Evolutionary conservation across 2,888 invertebrate species (phyloP).

Genomic region (Yponomeuta plumbellus): DNA sequence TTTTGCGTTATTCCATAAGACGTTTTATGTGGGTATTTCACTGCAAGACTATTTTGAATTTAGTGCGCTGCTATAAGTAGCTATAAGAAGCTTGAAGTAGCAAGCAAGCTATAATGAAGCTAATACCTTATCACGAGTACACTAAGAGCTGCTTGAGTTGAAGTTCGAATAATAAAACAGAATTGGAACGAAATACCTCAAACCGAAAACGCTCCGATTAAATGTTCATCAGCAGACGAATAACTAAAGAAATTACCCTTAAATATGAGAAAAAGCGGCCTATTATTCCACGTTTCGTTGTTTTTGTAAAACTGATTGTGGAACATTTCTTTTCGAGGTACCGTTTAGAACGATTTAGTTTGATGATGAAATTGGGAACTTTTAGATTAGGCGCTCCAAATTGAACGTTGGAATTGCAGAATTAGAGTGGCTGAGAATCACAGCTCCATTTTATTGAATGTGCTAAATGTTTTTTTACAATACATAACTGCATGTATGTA

Average conservation of each 20-base stretch:
- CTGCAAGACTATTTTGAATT: too few relatives aligned
- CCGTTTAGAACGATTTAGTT: conserved; percentile 1
- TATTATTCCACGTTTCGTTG: conserved; percentile 14
- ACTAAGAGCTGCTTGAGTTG: background rate
- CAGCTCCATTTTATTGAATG: too few relatives aligned
- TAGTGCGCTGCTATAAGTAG: too few relatives aligned
- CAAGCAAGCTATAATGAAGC: too few relatives aligned
- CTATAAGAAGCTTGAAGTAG: too few relatives aligned
- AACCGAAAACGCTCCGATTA: conserved; percentile 42
- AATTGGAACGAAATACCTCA: background rate
- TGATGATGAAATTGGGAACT: background rate
- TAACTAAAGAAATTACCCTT: conserved; percentile 43
- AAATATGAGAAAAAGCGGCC: conserved; percentile 50
- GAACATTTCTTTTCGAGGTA: background rate
- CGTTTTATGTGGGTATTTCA: too few relatives aligned
- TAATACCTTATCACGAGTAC: background rate
- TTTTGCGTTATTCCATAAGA: too few relatives aligned
- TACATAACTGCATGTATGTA: too few relatives aligned
- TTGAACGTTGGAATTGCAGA: too few relatives aligned
- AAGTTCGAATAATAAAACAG: background rate
- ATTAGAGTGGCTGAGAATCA: too few relatives aligned
- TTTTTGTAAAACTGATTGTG: background rate
- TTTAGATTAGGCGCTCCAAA: background rate
- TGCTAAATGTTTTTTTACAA: too few relatives aligned
- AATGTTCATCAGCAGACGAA: conserved; percentile 48